phyloP scores from a whole-genome alignment of 2,888 invertebrate species.

The Troilus luridus region DNA sequence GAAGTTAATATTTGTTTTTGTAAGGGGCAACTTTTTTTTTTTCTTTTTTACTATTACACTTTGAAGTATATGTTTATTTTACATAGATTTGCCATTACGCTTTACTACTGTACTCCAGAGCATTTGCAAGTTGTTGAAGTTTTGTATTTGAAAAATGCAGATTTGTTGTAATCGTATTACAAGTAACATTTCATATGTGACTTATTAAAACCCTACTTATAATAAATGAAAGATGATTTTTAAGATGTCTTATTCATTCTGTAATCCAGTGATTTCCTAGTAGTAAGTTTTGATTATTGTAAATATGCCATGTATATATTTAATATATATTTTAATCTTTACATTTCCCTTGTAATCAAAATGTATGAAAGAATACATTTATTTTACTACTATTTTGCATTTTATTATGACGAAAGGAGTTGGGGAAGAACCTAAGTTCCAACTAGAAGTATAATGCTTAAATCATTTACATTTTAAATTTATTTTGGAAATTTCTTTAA shows the following conservation, averaged over 20 bases:
- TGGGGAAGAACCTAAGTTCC: conserved; percentile 50
- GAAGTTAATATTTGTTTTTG: conserved; percentile 61
- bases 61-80: conserved; percentile 60
- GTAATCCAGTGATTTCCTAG: conserved; percentile 59
- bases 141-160: conserved; percentile 58
- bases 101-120: conserved; percentile 58
- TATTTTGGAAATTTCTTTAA: not conserved
- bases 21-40: conserved; percentile 62
- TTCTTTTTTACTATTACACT: conserved; percentile 56
- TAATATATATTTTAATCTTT: conserved; percentile 47
- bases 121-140: conserved; percentile 57
- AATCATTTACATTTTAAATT: not conserved
- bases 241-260: conserved; percentile 58
- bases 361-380: conserved; percentile 60
- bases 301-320: conserved; percentile 53
- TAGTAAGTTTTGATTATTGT: conserved; percentile 55
- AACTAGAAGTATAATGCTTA: conserved; percentile 19
- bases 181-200: conserved; percentile 59
- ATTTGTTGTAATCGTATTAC: conserved; percentile 57
- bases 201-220: conserved; percentile 56
- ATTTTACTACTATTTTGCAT: conserved; percentile 59
- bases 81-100: conserved; percentile 59
- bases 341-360: conserved; percentile 57
- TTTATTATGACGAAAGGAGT: conserved; percentile 57
- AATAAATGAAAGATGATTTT: conserved; percentile 60